Evolutionary conservation across 35 echinoderm and acorn worm species (phyloP), one percentile per base, ranked within the genome.

Genomic region (Ophiothrix spiculata): DNA sequence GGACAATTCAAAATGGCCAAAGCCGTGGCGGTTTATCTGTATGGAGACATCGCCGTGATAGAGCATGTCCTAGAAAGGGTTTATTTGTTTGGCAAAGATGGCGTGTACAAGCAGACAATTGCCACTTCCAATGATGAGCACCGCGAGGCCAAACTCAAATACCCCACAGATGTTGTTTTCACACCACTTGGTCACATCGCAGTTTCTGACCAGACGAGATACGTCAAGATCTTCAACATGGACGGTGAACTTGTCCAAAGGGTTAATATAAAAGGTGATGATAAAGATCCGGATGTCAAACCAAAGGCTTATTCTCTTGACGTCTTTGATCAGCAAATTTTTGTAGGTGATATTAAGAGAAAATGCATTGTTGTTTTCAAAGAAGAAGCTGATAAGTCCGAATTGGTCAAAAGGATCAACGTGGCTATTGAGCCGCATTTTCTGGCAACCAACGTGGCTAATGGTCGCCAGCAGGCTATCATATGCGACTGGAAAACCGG

Each of bases 1-100:
- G 60, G 60, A 15, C 16, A 69, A n/a, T 69, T 69, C 60, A 69
- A 69, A 69, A 69, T 69, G 60, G 60, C 60, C 8, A 69, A 69
- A 69, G 60, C 10, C 29, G 10, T 69, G 16, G 60, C 60, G 3
- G 60, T 69, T 69, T 69, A 25, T 28, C 29, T 69, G 23, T 69
- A 69, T n/a, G 60, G 60, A 25, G 60, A 69, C 25, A 69, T 69
- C 23, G 60, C 23, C 6, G 60, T 69, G 4, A 69, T n/a, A 25
- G 60, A 69, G 25, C 60, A 69, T 69, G 60, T n/a, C 23, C 4
- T 12, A 4, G 60, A n/a, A 10, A 69, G 60, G 23, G 60, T 69
- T 6, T 69, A 69, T n/a, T 25, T 69, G 60, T 69, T 69, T n/a
- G 60, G 60, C 60, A 69, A 69, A 25, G 23, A 69, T 69, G 60